Percentiles rank a stretch among this genome's conserved stretches.
Evolutionary conservation across 2,113 vertebrate species (phyloP).

Genomic region (Apteryx mantelli): DNA sequence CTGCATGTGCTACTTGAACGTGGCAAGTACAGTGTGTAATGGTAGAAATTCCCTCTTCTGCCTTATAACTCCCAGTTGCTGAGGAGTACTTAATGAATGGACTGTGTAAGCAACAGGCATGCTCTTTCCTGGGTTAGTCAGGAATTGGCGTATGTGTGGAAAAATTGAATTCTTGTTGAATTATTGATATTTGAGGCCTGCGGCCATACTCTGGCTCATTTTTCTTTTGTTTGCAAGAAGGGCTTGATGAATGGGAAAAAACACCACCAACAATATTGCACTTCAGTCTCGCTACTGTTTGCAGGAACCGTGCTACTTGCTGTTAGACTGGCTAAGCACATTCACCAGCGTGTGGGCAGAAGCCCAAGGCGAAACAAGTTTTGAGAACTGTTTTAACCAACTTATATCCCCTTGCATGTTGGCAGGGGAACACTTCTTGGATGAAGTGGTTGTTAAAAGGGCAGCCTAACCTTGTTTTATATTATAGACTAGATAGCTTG

Average conservation of each 20-base stretch:
- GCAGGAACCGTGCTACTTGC: not conserved
- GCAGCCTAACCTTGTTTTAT: not conserved
- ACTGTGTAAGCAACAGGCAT: not conserved
- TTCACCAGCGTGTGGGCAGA: not conserved
- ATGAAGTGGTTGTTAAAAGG: not conserved
- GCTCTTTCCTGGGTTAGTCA: not conserved
- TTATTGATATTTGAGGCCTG: not conserved
- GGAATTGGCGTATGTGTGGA: not conserved
- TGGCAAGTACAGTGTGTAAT: not conserved
- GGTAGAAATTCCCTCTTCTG: not conserved
- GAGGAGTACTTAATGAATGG: not conserved
- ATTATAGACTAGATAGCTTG: not conserved
- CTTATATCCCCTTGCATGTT: not conserved
- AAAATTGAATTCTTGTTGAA: not conserved
- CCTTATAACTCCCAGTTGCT: not conserved
- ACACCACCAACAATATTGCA: accelerated
- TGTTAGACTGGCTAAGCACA: not conserved
- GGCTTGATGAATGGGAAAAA: not conserved
- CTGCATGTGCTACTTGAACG: not conserved
- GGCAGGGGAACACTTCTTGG: not conserved
- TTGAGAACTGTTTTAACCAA: not conserved
- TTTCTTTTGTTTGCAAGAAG: not conserved
- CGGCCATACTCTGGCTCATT: not conserved
- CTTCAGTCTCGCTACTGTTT: not conserved
- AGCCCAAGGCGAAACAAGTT: not conserved